These are phyloP conservation scores for Oxystoma pomonae DNA, from an alignment of 2,888 invertebrate genomes.

Conservation along the genomic window DNA sequence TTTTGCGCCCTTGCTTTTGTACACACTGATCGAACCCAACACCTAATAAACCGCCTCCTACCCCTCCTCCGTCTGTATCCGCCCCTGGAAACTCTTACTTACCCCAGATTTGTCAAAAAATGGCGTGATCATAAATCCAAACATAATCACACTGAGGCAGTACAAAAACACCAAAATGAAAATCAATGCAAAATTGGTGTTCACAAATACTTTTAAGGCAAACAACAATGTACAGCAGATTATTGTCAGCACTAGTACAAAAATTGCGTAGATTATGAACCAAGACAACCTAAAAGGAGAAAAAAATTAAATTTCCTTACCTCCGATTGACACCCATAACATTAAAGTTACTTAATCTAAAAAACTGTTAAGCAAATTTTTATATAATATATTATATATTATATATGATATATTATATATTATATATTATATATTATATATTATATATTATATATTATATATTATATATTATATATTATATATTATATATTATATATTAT, in stretches of 20 bases:
- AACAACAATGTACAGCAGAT: conserved; percentile 68
- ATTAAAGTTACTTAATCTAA: too few relatives aligned
- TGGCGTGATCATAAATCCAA: conserved; percentile 80
- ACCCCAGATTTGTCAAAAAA: conserved; percentile 82
- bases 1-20: too few relatives aligned
- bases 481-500: too few relatives aligned
- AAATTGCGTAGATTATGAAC: conserved; percentile 73
- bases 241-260: conserved; percentile 64
- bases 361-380: too few relatives aligned
- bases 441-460: too few relatives aligned
- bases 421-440: too few relatives aligned
- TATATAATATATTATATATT: background rate
- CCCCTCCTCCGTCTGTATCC: too few relatives aligned
- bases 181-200: conserved; percentile 73
- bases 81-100: too few relatives aligned
- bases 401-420: too few relatives aligned
- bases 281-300: conserved; percentile 68
- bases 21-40: too few relatives aligned
- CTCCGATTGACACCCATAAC: background rate
- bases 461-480: too few relatives aligned
- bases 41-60: too few relatives aligned
- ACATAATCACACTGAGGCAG: conserved; percentile 75
- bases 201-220: conserved; percentile 69
- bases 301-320: background rate
- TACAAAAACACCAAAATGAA: conserved; percentile 75